These are phyloP conservation scores for Steromphala cineraria DNA, from an alignment of 2,888 invertebrate genomes.

Conservation along the genomic window DNA sequence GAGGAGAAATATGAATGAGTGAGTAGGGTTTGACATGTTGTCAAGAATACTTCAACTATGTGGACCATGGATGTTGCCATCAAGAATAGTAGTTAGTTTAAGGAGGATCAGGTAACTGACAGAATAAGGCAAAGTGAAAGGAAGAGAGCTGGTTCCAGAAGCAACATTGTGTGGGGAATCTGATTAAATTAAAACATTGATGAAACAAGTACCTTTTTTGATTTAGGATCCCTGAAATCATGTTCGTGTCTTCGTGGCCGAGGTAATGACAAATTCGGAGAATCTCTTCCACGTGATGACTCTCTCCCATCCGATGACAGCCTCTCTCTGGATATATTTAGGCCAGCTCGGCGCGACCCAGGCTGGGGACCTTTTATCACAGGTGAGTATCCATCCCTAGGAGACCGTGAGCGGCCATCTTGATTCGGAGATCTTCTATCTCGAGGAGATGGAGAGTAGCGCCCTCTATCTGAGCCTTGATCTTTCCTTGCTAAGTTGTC, in stretches of 20 bases:
- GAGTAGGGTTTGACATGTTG: too few species aligned
- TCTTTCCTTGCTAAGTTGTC: neutral
- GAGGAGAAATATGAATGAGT: too few species aligned
- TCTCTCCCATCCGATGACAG: slow-evolving; percentile 47
- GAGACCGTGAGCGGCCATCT: neutral
- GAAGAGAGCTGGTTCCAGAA: too few species aligned
- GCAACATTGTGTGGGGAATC: too few species aligned
- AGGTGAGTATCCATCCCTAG: neutral
- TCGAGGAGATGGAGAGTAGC: neutral
- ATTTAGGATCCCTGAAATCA: slow-evolving; percentile 51
- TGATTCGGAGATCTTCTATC: neutral
- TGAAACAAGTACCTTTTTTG: slow-evolving; percentile 50
- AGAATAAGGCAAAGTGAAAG: too few species aligned
- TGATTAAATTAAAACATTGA: too few species aligned
- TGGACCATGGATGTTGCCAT: too few species aligned
- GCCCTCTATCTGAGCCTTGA: neutral
- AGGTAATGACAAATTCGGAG: slow-evolving; percentile 40
- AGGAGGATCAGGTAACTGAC: too few species aligned
- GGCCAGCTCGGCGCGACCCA: neutral
- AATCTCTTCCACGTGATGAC: slow-evolving; percentile 40
- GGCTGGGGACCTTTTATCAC: neutral
- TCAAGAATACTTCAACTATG: too few species aligned
- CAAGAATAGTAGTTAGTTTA: too few species aligned
- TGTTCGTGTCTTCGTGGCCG: slow-evolving; percentile 59
- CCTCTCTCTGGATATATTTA: slow-evolving; percentile 13